phyloP scores from a whole-genome alignment of 1,140 invertebrate species.

The Scaptomyza montana region DNA sequence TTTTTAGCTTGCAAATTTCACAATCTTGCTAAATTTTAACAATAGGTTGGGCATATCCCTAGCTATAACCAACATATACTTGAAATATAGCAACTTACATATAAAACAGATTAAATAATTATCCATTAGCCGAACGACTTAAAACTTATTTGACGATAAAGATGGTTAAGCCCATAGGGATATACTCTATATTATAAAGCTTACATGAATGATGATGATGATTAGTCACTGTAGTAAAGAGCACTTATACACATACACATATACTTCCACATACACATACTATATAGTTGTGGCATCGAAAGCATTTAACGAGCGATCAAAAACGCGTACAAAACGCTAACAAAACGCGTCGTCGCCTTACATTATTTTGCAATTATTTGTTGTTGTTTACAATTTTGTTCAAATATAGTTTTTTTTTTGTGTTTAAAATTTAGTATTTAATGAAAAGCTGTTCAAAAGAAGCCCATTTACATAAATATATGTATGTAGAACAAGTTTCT shows the following conservation, averaged over 20 bases:
- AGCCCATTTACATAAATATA: constrained; percentile 52
- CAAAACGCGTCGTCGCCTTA: constrained; percentile 25
- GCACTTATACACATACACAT: not conserved
- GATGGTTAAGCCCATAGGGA: not conserved
- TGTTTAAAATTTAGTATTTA: constrained; percentile 42
- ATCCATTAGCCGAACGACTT: no score
- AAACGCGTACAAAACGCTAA: constrained; percentile 24
- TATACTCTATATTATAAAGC: not conserved
- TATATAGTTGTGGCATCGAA: no score
- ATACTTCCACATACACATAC: not conserved
- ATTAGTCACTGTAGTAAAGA: not conserved
- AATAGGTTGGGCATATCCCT: no score
- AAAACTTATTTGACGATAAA: no score
- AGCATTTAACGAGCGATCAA: not conserved
- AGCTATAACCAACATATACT: not conserved
- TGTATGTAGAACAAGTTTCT: constrained; percentile 17
- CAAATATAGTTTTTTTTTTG: constrained; percentile 6
- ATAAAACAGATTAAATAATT: no score
- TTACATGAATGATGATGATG: no score
- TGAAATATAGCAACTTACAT: no score
- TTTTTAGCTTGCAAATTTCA: no score
- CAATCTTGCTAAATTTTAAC: no score
- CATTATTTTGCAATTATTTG: constrained; percentile 24
- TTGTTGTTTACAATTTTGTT: constrained; percentile 12
- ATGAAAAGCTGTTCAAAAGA: constrained; percentile 35